Evolutionary conservation across 2,888 invertebrate genomes (phyloP).

Genomic region (Nomada lathburiana): DNA sequence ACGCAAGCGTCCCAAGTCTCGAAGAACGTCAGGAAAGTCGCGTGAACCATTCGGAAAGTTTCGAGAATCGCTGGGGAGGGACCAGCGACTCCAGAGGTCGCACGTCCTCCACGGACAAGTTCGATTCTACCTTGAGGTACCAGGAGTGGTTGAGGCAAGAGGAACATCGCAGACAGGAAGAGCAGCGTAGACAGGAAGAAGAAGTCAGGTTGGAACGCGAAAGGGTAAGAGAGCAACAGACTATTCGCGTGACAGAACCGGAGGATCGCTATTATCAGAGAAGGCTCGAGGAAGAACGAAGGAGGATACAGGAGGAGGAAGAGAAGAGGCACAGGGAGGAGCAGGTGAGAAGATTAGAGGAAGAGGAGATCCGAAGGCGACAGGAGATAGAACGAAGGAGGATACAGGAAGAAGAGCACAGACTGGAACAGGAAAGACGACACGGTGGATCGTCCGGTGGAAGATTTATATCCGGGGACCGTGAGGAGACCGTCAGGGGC

Average conservation of each 20-base stretch:
- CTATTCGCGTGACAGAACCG: conserved; percentile 50
- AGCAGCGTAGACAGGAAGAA: conserved; percentile 59
- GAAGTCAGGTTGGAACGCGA: conserved; percentile 43
- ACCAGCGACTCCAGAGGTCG: conserved; percentile 17
- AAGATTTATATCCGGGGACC: conserved; percentile 73
- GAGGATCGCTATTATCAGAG: conserved; percentile 26
- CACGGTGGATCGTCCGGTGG: conserved; percentile 54
- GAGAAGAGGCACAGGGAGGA: conserved; percentile 39
- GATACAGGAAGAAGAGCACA: conserved; percentile 67
- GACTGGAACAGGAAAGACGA: conserved; percentile 69
- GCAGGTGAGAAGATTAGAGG: conserved; percentile 35
- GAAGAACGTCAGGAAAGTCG: conserved; percentile 18
- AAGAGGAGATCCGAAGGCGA: conserved; percentile 33
- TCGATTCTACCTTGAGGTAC: conserved; percentile 17
- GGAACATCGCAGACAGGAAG: conserved; percentile 51
- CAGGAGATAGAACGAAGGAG: conserved; percentile 43
- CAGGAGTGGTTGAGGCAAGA: conserved; percentile 54
- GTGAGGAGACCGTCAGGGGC: conserved; percentile 72
- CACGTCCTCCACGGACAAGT: conserved; percentile 12
- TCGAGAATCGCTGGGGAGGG: conserved; percentile 56
- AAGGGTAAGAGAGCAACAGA: conserved; percentile 31
- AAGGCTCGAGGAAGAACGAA: conserved; percentile 39
- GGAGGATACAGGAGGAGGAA: conserved; percentile 34
- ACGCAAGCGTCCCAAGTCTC: conserved; percentile 24
- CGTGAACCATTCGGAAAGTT: conserved; percentile 33